Evolutionary conservation across 53 echinoderm and acorn worm genomes (phyloP).

Genomic region (Astropecten irregularis): DNA sequence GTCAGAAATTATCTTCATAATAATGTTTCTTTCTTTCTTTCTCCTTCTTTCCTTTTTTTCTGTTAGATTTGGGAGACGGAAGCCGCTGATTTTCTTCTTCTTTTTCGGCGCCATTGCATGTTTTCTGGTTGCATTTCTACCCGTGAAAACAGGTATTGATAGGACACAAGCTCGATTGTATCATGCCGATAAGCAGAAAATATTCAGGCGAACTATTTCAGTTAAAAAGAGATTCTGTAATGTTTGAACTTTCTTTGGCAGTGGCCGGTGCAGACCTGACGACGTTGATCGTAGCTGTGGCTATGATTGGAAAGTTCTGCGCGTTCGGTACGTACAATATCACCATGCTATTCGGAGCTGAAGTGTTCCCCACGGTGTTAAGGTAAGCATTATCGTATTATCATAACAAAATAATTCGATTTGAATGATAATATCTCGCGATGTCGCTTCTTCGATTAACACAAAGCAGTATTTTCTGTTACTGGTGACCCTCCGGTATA

Average conservation of each 20-base stretch:
- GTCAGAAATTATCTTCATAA: no score
- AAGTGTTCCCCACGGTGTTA: slow-evolving; percentile 80
- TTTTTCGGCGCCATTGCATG: slow-evolving; percentile 65
- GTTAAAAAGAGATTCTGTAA: background rate
- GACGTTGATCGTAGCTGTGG: slow-evolving; percentile 52
- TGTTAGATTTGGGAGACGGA: slow-evolving; percentile 8
- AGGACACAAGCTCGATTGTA: no score
- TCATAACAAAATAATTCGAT: no score
- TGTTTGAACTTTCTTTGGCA: background rate
- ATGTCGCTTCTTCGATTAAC: no score
- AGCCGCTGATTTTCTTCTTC: background rate
- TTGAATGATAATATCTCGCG: no score
- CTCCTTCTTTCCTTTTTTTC: background rate
- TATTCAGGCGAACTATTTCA: no score
- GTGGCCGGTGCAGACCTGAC: slow-evolving; percentile 53
- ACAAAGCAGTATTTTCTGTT: no score
- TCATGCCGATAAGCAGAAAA: no score
- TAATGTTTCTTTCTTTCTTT: background rate
- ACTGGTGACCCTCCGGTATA: no score
- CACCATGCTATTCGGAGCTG: slow-evolving; percentile 66
- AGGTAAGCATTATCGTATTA: slow-evolving; percentile 54
- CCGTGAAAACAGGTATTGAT: slow-evolving; percentile 64
- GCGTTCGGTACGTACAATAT: slow-evolving; percentile 68
- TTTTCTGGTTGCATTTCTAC: slow-evolving; percentile 61
- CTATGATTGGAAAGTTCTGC: slow-evolving; percentile 82